Base-by-base conservation (phyloP, 2,113 vertebrate genomes). In the Cyanistes caeruleus region DNA sequence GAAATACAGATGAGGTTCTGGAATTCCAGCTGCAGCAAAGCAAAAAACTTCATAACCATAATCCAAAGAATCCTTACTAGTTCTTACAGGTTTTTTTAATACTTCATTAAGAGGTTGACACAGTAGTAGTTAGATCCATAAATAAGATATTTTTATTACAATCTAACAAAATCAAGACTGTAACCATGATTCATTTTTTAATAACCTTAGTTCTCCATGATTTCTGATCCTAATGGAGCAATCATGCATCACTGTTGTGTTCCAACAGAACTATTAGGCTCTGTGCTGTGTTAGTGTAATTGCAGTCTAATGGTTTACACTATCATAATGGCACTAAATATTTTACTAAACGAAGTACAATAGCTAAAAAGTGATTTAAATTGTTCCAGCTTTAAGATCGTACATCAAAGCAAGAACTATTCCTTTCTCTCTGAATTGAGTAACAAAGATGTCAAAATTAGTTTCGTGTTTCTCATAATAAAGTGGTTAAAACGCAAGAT, bases 261-360 rank as follows among this genome's bases (percentile, higher is more conserved):
- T 97, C 72, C 94, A 95, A 74, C 82, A 95, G 95, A 97, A 96
- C 95, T 97, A 97, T 97, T 96, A 96, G 86, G 96, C 95, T 97
- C 92, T 84, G 88, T 73, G 91, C 87, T 89, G 65, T 73, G 89
- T 91, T 93, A 76, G 52, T 87, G 87, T 98, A 97, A 98, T 97
- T 98, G 97, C 94, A 97, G 75, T 43, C 91, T 96, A 95, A 97
- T 97, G 93, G 95, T 97, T 98, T 97, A 97, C 92, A 94, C 92
- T 90, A 94, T 85, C 93, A 96, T 94, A 96, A 96, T 83, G 96
- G 91, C 84, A 93, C 95, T 98, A 98, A 97, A 98, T 98, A 98
- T 98, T 98, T 98, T 92, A 97, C 97, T 96, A 97, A 98, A 97
- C 10, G 0, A 73, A 96, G 87, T 90, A 79, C 49, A 96, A 90